Evolutionary conservation across 2,888 invertebrate species (phyloP).

Genomic region (Diarsia dahlii): DNA sequence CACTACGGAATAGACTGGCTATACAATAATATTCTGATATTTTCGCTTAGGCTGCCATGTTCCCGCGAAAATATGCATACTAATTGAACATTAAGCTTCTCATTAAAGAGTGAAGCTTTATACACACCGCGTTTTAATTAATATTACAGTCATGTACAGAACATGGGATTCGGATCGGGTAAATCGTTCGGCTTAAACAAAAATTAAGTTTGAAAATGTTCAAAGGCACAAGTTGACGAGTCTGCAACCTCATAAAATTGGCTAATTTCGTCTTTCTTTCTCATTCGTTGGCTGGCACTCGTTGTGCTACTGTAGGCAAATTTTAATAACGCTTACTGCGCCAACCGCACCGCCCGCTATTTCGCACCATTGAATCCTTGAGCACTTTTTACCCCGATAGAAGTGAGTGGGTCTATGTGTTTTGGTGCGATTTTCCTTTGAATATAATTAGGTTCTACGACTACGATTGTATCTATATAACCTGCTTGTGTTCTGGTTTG

Average conservation of each 20-base stretch:
- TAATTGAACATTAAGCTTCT: conserved; percentile 59
- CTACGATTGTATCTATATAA: conserved; percentile 55
- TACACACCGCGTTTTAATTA: conserved; percentile 58
- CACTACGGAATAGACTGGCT: conserved; percentile 63
- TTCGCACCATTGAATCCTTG: conserved; percentile 84
- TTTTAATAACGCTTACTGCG: conserved; percentile 86
- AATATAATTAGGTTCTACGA: conserved; percentile 66
- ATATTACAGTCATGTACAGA: conserved; percentile 54
- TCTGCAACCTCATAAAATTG: conserved; percentile 82
- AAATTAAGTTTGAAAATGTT: conserved; percentile 68
- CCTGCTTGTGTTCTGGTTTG: conserved; percentile 46
- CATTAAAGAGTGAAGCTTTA: conserved; percentile 53
- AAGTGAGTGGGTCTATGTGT: conserved; percentile 71
- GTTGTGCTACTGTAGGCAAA: conserved; percentile 82
- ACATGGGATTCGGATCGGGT: conserved; percentile 48
- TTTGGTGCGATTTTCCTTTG: conserved; percentile 69
- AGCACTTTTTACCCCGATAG: conserved; percentile 79
- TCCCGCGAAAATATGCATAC: conserved; percentile 59
- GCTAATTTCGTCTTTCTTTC: conserved; percentile 83
- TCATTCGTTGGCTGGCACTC: conserved; percentile 78
- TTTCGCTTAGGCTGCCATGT: conserved; percentile 49
- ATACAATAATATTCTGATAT: conserved; percentile 64
- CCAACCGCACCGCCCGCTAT: conserved; percentile 76
- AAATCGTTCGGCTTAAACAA: conserved; percentile 60
- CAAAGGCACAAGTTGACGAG: conserved; percentile 75